Conservation (phyloP, 2,888 invertebrate genomes). For the Zaprionus lineosus region DNA sequence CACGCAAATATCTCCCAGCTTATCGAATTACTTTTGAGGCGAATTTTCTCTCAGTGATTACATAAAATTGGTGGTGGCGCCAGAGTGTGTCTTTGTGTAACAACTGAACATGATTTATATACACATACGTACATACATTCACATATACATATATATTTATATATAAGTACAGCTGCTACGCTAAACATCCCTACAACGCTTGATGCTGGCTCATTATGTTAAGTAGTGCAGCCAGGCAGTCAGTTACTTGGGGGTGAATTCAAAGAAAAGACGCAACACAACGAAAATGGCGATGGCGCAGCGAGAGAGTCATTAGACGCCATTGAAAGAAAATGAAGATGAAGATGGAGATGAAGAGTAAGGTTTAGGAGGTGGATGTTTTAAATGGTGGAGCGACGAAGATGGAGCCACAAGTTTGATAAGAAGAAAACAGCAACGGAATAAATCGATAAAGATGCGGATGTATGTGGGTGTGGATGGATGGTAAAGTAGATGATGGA, state of each 20-base stretch:
- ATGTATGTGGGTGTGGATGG: too few species aligned
- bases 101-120: background rate
- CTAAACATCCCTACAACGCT: constrained; percentile 41
- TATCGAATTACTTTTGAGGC: too few species aligned
- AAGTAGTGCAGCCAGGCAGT: constrained; percentile 50
- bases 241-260: constrained; percentile 38
- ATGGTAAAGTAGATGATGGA: too few species aligned
- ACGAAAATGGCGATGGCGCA: constrained; percentile 34
- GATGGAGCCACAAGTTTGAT: too few species aligned
- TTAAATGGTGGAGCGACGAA: too few species aligned
- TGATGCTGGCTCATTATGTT: constrained; percentile 62
- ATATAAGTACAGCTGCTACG: constrained; percentile 3
- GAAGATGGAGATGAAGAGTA: background rate
- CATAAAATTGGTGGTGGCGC: too few species aligned
- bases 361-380: too few species aligned
- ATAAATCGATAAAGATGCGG: too few species aligned
- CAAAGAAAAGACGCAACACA: constrained; percentile 38
- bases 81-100: too few species aligned
- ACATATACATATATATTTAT: constrained; percentile 4
- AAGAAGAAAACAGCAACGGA: too few species aligned
- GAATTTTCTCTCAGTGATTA: too few species aligned
- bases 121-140: constrained; percentile 9
- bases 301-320: constrained; percentile 22
- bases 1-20: too few species aligned
- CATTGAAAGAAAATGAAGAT: constrained; percentile 17